Base-by-base conservation (phyloP, 1,140 invertebrate genomes). In the Trachymyrmex cornetzi region DNA sequence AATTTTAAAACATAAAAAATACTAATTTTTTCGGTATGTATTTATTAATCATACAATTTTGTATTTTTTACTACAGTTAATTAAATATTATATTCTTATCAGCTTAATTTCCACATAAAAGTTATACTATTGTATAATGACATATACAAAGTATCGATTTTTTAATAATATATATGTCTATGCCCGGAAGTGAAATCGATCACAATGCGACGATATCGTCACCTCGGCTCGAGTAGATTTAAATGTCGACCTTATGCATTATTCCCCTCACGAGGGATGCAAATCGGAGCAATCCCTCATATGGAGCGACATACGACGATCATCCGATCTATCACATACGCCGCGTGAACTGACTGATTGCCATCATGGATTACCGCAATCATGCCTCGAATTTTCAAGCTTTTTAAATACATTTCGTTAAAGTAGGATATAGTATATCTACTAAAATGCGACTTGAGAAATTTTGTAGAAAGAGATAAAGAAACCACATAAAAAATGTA, bases 251-350 rank as follows among this genome's bases (percentile, higher is more conserved):
- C 66, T 64, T 84, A 92, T 92, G 81, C 87, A 89, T 91, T 93
- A 93, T 93, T 93, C 92, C 77, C 34, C 77, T 82, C 92, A 93
- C 92, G 92, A 75, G 74, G 74, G 90, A 93, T 93, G 92, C 91
- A 92, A 93, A 93, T 93, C 84, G 88, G 63, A 81, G 85, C 88
- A 89, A 93, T 93, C 90, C 80, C 85, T 93, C 89, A 92, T 74
- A 71, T 77, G 53, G 80, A 53, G 63, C 64, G 85, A 77, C 77
- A 81, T 80, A 86, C 80, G 77, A 53, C 88, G 77, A 80, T 80
- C 77, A 86, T 87, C 84, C 87, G 87, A 89, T 92, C 90, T 86
- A 88, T 64, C 72, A 80, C 81, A 75, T 48, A 90, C 82, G 74
- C 59, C 77, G 80, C 67, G 75, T 27, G 57, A 86, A 48, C 81